Conservation (phyloP, 2,888 invertebrate genomes). For the Tenthredo scrophulariae region DNA sequence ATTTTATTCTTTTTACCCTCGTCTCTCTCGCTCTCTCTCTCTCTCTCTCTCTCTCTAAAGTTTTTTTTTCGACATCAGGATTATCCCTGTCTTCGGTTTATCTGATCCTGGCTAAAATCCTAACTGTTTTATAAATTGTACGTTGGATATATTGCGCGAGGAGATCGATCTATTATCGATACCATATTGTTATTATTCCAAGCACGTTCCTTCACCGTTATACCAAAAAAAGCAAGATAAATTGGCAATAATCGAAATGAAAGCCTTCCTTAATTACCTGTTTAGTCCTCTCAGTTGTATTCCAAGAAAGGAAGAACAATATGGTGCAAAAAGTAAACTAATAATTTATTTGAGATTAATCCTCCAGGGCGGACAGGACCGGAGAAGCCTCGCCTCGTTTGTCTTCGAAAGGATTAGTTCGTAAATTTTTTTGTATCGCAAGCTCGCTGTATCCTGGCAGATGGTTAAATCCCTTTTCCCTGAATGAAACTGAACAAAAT, state of each 20-base stretch:
- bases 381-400: slow-evolving; percentile 51
- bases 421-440: slow-evolving; percentile 45
- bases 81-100: background rate
- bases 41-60: background rate
- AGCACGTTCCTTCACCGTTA: background rate
- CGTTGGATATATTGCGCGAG: background rate
- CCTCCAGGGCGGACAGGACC: slow-evolving; percentile 47
- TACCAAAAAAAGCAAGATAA: slow-evolving; percentile 28
- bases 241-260: slow-evolving; percentile 48
- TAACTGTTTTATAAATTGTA: background rate
- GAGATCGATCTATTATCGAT: slow-evolving; percentile 17
- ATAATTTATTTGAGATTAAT: slow-evolving; percentile 55
- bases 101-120: background rate
- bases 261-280: slow-evolving; percentile 48
- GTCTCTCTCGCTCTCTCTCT: background rate
- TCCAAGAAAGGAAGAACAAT: slow-evolving; percentile 13
- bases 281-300: slow-evolving; percentile 34
- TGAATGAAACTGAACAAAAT: slow-evolving; percentile 41
- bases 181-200: background rate
- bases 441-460: slow-evolving; percentile 28
- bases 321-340: slow-evolving; percentile 42
- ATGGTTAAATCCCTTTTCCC: slow-evolving; percentile 42
- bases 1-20: background rate
- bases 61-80: background rate
- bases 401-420: slow-evolving; percentile 54